Evolutionary conservation across 2,888 invertebrate genomes (phyloP).

Genomic region (Acleris laterana): DNA sequence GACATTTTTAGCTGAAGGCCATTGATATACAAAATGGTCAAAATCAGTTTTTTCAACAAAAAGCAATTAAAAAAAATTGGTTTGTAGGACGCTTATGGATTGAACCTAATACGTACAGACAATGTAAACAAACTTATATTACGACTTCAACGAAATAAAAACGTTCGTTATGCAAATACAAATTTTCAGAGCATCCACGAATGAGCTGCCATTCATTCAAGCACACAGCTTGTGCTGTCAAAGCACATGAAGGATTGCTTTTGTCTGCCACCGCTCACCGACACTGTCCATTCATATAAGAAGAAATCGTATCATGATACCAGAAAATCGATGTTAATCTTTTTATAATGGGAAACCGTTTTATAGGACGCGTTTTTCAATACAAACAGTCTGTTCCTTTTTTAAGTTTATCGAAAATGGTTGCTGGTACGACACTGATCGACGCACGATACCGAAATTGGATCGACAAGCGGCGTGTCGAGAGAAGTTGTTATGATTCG

Average conservation of each 20-base stretch:
- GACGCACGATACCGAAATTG: conserved; percentile 57
- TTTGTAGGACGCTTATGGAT: too few relatives aligned
- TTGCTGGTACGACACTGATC: conserved; percentile 54
- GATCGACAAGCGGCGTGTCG: conserved; percentile 58
- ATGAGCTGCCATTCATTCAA: conserved; percentile 18
- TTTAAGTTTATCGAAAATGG: conserved; percentile 46
- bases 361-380: conserved; percentile 35
- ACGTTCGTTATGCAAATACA: conserved; percentile 2
- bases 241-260: conserved; percentile 64
- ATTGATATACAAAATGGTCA: too few relatives aligned
- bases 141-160: not conserved
- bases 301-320: conserved; percentile 56
- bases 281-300: conserved; percentile 59
- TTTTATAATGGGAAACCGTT: conserved; percentile 49
- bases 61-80: too few relatives aligned
- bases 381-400: conserved; percentile 35
- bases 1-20: too few relatives aligned
- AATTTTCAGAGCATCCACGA: conserved; percentile 1
- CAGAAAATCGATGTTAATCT: conserved; percentile 58
- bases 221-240: conserved; percentile 65
- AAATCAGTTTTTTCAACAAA: too few relatives aligned
- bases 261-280: conserved; percentile 48
- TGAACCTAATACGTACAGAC: too few relatives aligned
- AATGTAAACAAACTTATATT: too few relatives aligned
- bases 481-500: conserved; percentile 44